These are phyloP conservation scores for Drosophila paranaensis DNA, from an alignment of 2,888 invertebrate genomes.

Conservation along the genomic window DNA sequence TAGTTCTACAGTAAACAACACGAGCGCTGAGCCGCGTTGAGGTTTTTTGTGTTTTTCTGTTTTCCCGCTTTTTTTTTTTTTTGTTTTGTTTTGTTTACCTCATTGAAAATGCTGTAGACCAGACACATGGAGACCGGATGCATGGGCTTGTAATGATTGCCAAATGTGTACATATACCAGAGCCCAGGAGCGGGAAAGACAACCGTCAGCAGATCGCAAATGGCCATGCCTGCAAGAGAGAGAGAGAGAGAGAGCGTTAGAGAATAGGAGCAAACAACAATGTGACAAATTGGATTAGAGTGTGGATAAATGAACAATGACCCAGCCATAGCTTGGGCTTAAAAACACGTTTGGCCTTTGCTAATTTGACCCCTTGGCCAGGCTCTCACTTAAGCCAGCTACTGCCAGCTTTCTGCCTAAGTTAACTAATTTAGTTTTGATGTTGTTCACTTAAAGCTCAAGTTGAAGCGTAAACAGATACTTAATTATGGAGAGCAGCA, in stretches of 20 bases:
- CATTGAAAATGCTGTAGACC: constrained; percentile 92
- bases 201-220: constrained; percentile 97
- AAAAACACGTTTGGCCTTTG: constrained; percentile 36
- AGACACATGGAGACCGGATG: constrained; percentile 91
- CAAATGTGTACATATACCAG: constrained; percentile 96
- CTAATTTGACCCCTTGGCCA: constrained; percentile 5
- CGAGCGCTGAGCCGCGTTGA: constrained; percentile 3
- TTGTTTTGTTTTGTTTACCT: constrained; percentile 86
- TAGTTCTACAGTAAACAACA: constrained; percentile 5
- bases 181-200: constrained; percentile 96
- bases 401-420: background rate
- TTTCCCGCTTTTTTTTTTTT: constrained; percentile 5
- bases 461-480: background rate
- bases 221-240: constrained; percentile 90
- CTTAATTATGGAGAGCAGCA: too few relatives aligned
- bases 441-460: background rate
- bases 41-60: constrained; percentile 8
- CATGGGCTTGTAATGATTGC: constrained; percentile 93
- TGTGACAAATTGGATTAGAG: constrained; percentile 50
- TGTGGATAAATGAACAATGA: constrained; percentile 31
- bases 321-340: constrained; percentile 30
- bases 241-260: constrained; percentile 14
- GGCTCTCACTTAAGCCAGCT: background rate
- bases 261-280: constrained; percentile 19
- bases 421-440: background rate